phyloP scores from a whole-genome alignment of 2,888 invertebrate genomes.

The Parapristionchus giblindavisi region DNA sequence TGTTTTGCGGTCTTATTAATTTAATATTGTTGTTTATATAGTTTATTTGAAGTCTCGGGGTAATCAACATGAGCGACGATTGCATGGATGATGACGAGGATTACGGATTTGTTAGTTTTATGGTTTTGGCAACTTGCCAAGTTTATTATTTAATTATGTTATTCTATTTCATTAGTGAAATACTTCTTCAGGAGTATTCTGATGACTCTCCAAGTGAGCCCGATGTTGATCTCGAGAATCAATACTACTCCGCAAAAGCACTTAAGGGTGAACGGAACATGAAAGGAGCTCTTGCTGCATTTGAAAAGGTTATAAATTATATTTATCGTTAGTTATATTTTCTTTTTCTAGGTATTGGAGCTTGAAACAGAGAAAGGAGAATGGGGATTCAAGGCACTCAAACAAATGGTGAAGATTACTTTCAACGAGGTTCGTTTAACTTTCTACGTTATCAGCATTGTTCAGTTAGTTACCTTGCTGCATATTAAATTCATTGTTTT shows the following conservation, averaged over 20 bases:
- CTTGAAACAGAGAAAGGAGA: slow-evolving; percentile 98
- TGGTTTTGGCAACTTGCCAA: background rate
- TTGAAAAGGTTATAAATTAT: slow-evolving; percentile 74
- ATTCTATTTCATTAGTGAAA: background rate
- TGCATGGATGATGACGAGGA: slow-evolving; percentile 69
- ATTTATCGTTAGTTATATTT: background rate
- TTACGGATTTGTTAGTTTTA: slow-evolving; percentile 65
- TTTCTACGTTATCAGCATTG: background rate
- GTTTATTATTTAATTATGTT: background rate
- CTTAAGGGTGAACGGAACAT: slow-evolving; percentile 93
- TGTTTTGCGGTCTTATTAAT: no score
- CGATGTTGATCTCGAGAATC: slow-evolving; percentile 98
- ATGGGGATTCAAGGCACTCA: slow-evolving; percentile 99
- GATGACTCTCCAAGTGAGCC: slow-evolving; percentile 99
- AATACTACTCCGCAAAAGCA: slow-evolving; percentile 98
- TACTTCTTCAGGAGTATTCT: slow-evolving; percentile 82
- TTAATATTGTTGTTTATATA: background rate
- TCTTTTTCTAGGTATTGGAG: slow-evolving; percentile 80
- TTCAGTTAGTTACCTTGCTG: background rate
- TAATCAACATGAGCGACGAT: slow-evolving; percentile 60
- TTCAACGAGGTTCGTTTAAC: slow-evolving; percentile 84
- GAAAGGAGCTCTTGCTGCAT: slow-evolving; percentile 87
- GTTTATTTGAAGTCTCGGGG: background rate
- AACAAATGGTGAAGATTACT: slow-evolving; percentile 99
- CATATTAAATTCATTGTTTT: background rate